Evolutionary conservation across 2,113 vertebrate genomes (phyloP).

Genomic region (Sigmodon hispidus): DNA sequence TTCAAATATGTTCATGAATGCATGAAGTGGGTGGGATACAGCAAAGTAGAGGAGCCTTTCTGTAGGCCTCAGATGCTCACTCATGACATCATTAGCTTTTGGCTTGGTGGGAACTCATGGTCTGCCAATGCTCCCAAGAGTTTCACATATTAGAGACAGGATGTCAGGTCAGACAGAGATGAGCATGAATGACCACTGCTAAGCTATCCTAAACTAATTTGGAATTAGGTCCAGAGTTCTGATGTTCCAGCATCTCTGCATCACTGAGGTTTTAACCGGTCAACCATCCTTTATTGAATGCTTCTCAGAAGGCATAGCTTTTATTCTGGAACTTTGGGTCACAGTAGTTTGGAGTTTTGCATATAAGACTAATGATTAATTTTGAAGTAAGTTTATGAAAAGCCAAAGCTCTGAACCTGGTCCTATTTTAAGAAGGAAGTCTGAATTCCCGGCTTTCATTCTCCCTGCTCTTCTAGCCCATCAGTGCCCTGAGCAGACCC

Average conservation of each 20-base stretch:
- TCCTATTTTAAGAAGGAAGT: not conserved
- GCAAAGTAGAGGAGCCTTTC: not conserved
- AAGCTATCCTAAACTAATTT: not conserved
- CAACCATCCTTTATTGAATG: not conserved
- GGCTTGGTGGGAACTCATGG: too few species aligned
- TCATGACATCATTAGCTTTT: too few species aligned
- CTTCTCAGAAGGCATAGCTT: not conserved
- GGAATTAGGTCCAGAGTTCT: not conserved
- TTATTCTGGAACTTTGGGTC: not conserved
- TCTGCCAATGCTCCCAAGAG: not conserved
- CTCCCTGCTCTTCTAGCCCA: not conserved
- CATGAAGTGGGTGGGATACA: not conserved
- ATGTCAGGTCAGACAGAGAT: not conserved
- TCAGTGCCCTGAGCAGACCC: not conserved
- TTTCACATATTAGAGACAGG: not conserved
- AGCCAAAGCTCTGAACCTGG: not conserved
- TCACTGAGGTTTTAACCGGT: not conserved
- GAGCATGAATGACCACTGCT: not conserved
- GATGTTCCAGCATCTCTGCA: not conserved
- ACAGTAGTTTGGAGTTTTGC: not conserved
- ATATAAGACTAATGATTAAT: not conserved
- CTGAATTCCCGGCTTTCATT: constrained; percentile 5
- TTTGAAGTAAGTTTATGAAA: constrained; percentile 42
- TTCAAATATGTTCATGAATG: not conserved
- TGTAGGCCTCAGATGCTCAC: not conserved